phyloP scores from a whole-genome alignment of 2,113 vertebrate species.

The Myiagra hebetior region DNA sequence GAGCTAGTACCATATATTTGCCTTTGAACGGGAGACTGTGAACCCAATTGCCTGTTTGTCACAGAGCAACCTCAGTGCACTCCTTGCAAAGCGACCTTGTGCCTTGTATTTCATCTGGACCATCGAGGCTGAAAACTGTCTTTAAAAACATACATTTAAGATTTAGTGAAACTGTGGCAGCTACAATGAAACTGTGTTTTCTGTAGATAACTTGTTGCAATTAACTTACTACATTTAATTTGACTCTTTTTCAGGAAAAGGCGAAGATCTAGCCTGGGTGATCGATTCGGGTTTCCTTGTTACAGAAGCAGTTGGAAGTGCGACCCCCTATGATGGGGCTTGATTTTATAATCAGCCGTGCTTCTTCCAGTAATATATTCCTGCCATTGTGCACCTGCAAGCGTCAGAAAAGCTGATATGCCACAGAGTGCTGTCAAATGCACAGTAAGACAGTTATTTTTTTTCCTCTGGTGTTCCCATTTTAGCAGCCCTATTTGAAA shows the following conservation, averaged over 20 bases:
- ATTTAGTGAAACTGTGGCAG: background rate
- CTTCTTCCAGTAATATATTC: background rate
- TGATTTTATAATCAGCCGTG: background rate
- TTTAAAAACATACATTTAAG: background rate
- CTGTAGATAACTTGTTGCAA: background rate
- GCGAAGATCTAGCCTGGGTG: background rate
- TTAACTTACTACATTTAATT: background rate
- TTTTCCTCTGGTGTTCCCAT: background rate
- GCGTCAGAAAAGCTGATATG: background rate
- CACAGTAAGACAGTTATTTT: background rate
- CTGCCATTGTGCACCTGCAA: background rate
- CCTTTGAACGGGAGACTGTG: background rate
- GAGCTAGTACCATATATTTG: background rate
- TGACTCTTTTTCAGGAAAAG: background rate
- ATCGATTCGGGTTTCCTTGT: background rate
- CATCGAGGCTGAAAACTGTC: background rate
- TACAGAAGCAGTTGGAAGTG: background rate
- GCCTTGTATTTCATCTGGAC: background rate
- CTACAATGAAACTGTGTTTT: background rate
- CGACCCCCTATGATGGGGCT: fast-evolving
- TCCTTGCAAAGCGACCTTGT: background rate
- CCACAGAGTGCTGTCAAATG: background rate
- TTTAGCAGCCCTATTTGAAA: conserved; percentile 14
- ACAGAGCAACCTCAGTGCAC: background rate
- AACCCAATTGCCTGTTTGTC: background rate